A percentile compares a stretch with the other conserved stretches of the same genome.
Evolutionary conservation across 2,797 vertebrate genomes (phyloP).

Genomic region (Arnoldichthys spilopterus): DNA sequence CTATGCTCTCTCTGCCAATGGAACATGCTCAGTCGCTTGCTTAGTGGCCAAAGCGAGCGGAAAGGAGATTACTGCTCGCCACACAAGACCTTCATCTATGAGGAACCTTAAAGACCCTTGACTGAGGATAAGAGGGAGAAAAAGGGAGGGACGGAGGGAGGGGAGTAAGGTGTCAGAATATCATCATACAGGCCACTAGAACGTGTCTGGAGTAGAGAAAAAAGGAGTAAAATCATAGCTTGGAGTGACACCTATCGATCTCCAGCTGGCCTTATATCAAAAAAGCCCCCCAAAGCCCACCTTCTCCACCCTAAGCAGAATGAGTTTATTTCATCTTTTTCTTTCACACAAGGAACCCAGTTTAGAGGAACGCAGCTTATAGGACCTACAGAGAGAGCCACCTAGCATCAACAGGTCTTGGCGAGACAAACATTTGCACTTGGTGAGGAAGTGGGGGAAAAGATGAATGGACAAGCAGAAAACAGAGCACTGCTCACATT

Average conservation of each 20-base stretch:
- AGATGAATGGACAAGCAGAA: constrained; percentile 22
- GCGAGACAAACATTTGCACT: constrained; percentile 10
- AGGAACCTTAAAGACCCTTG: constrained; percentile 7
- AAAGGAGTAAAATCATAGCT: constrained; percentile 15
- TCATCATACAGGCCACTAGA: constrained; percentile 3
- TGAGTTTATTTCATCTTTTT: constrained; percentile 25
- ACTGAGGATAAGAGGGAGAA: constrained; percentile 17
- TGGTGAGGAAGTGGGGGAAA: not conserved
- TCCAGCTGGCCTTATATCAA: constrained; percentile 40
- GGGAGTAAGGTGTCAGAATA: not conserved
- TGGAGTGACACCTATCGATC: constrained; percentile 16
- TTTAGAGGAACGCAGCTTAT: no score
- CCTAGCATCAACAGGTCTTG: constrained; percentile 13
- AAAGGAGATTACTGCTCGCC: not conserved
- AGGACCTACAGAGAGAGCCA: not conserved
- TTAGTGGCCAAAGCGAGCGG: constrained; percentile 16
- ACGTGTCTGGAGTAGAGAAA: constrained; percentile 14
- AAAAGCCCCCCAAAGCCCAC: constrained; percentile 17
- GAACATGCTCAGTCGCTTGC: not conserved
- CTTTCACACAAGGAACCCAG: constrained; percentile 24
- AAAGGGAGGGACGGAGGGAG: not conserved
- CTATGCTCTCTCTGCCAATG: not conserved
- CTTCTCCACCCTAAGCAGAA: not conserved
- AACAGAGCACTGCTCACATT: constrained; percentile 28
- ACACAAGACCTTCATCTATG: constrained; percentile 25